Conservation (phyloP, 2,797 vertebrate genomes). For the Salarias fasciatus region DNA sequence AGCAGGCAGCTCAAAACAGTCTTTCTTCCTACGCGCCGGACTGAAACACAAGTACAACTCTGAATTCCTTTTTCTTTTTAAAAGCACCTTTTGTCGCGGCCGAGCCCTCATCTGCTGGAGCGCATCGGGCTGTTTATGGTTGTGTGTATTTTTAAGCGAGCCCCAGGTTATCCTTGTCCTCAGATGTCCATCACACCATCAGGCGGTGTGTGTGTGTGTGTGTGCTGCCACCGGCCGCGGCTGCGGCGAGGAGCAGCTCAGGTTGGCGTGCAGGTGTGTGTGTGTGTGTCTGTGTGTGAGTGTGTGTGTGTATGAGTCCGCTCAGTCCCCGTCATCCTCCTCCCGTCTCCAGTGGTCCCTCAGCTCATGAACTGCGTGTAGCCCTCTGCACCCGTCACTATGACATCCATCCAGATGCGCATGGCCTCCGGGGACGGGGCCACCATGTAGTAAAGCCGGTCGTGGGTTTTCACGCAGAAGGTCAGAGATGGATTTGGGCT, state of each 20-base stretch:
- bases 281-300: conserved; percentile 24
- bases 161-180: conserved; percentile 29
- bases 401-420: conserved; percentile 99
- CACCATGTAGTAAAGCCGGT: conserved; percentile 97
- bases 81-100: conserved; percentile 27
- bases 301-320: conserved; percentile 17
- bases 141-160: conserved; percentile 6
- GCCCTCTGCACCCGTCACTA: conserved; percentile 96
- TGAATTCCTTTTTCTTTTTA: conserved; percentile 8
- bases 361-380: conserved; percentile 98
- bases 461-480: conserved; percentile 98
- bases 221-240: no score
- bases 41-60: conserved; percentile 46
- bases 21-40: conserved; percentile 13
- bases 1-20: conserved; percentile 17
- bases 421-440: conserved; percentile 95
- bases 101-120: conserved; percentile 51
- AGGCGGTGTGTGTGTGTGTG: not conserved
- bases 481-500: conserved; percentile 95
- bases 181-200: conserved; percentile 23
- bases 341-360: conserved; percentile 55
- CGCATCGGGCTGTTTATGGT: conserved; percentile 40
- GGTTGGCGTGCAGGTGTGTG: conserved; percentile 33
- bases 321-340: conserved; percentile 30
- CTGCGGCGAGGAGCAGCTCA: conserved; percentile 19